phyloP scores from a whole-genome alignment of 2,888 invertebrate species.

The Meliscaeva auricollis region DNA sequence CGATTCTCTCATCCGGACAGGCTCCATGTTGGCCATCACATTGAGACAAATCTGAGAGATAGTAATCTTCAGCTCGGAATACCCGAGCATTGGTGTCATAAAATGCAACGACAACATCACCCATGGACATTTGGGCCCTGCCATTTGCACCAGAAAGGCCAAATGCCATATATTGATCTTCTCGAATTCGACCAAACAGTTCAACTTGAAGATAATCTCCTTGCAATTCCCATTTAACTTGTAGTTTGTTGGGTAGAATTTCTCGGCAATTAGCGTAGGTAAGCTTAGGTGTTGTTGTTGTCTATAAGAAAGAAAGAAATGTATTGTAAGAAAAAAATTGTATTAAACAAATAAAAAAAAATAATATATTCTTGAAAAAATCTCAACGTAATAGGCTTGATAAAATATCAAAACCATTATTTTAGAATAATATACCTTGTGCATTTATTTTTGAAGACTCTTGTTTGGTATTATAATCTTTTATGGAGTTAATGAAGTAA shows the following conservation, averaged over 20 bases:
- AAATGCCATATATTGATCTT: constrained; percentile 95
- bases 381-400: background rate
- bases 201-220: constrained; percentile 91
- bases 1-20: constrained; percentile 93
- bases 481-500: no score
- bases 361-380: background rate
- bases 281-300: constrained; percentile 90
- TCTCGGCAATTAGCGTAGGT: constrained; percentile 92
- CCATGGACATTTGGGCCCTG: constrained; percentile 90
- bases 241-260: constrained; percentile 91
- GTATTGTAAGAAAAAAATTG: background rate
- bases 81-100: constrained; percentile 86
- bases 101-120: constrained; percentile 93
- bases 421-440: constrained; percentile 1
- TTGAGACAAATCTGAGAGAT: constrained; percentile 91
- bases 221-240: constrained; percentile 94
- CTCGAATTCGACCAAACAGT: constrained; percentile 90
- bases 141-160: constrained; percentile 92
- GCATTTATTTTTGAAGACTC: background rate
- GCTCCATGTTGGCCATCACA: constrained; percentile 93
- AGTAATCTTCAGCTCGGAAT: constrained; percentile 93
- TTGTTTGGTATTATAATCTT: no score
- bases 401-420: background rate
- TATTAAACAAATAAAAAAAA: background rate
- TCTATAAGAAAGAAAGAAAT: constrained; percentile 85